A percentile compares a stretch with the other conserved stretches of the same genome.
phyloP scores from a whole-genome alignment of 2,797 vertebrate genomes.

The Falco columbarius region DNA sequence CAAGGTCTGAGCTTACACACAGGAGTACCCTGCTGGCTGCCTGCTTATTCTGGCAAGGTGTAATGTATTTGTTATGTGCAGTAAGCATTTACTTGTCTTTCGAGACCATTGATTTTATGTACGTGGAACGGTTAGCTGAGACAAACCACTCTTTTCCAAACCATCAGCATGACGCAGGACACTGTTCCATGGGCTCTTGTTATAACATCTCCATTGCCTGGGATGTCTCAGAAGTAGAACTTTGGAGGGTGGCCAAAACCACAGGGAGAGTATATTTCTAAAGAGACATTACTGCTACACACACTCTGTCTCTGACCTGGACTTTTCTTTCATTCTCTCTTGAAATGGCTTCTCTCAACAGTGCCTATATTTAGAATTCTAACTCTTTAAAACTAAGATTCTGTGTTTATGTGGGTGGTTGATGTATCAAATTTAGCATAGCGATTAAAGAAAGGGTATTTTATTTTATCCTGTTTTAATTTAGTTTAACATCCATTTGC shows the following conservation, averaged over 20 bases:
- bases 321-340: background rate
- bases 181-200: background rate
- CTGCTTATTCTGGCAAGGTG: background rate
- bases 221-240: slow-evolving; percentile 15
- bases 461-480: background rate
- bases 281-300: background rate
- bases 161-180: background rate
- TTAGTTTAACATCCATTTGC: background rate
- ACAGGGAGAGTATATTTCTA: background rate
- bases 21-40: background rate
- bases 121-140: background rate
- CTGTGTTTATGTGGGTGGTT: background rate
- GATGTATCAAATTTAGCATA: background rate
- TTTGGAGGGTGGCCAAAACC: background rate
- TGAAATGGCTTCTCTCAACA: background rate
- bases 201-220: slow-evolving; percentile 34
- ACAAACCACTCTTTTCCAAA: background rate
- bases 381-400: background rate
- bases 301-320: background rate
- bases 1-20: background rate
- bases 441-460: background rate
- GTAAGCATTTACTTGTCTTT: background rate
- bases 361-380: background rate
- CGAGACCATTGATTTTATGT: background rate
- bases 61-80: background rate